These are phyloP conservation scores for Pristionchus exspectatus DNA, from an alignment of 2,888 invertebrate genomes.

Conservation along the genomic window DNA sequence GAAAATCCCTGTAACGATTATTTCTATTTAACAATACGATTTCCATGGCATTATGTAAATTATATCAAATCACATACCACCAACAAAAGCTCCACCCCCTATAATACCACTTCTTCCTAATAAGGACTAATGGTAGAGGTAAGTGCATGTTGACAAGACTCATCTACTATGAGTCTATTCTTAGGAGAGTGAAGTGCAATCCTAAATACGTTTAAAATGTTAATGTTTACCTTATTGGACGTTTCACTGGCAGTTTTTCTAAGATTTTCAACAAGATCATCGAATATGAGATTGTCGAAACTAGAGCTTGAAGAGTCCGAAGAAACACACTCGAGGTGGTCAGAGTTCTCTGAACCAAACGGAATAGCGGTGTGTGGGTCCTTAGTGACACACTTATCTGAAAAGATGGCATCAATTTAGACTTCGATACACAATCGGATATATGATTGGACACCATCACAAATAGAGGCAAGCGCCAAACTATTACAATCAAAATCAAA, in stretches of 20 bases:
- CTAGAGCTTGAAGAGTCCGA: not conserved
- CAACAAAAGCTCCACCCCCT: no score
- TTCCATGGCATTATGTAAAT: not conserved
- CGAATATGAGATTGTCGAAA: not conserved
- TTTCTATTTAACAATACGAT: no score
- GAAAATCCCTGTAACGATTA: slow-evolving; percentile 78
- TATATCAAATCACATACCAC: no score
- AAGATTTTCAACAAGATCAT: slow-evolving; percentile 41
- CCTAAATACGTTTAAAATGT: not conserved
- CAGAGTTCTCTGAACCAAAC: not conserved
- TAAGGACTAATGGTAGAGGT: no score
- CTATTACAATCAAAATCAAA: no score
- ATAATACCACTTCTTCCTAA: not conserved
- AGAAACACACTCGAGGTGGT: not conserved
- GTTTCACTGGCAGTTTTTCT: slow-evolving; percentile 18
- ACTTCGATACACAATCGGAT: no score
- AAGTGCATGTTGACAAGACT: no score
- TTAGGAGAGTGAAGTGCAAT: not conserved
- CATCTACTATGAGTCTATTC: no score
- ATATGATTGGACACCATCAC: no score
- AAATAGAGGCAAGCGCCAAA: no score
- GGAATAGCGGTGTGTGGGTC: not conserved
- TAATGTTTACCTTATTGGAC: slow-evolving; percentile 22
- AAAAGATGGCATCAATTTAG: not conserved
- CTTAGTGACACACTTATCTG: slow-evolving; percentile 34